Evolutionary conservation across 2,888 invertebrate genomes (phyloP), one percentile per base, ranked within the genome.

Genomic region (Onchidella celtica): DNA sequence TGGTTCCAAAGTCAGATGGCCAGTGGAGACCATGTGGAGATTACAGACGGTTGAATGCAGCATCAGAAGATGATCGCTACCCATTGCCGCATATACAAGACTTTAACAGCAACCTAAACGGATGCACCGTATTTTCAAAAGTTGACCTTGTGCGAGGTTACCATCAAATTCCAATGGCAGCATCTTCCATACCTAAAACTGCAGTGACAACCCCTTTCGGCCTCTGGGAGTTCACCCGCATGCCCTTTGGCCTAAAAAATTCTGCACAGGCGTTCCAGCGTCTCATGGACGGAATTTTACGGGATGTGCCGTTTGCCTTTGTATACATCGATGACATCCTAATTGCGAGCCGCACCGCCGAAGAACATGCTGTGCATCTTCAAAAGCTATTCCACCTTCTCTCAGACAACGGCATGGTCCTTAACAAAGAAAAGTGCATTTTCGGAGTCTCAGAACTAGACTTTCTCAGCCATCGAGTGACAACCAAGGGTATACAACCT

Each of bases 1-100:
- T 78, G 93, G 0, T 92, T 89, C 65, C 94, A 92, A 1, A 84
- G 94, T 0, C 91, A 91, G 73, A 79, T 92, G 83, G 91, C 90
- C 87, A 68, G 69, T 68, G 32, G 68, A 47, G 77, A 34, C 79
- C 72, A 29, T 79, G 79, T 72, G 63, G 79, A 27, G 79, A 79
- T 27, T 77, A 77, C 57, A 66, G 84, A 27, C 76, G 63, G 14
- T 68, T 83, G 1, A 83, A 84, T 59, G 69, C 29, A 29, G 38
- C 27, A 1, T 79, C 79, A n/a, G 65, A 69, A 61, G 78, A 78
- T 70, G 82, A 84, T 34, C n/a, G 83, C 17, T 74, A 84, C 36
- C 70, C 79, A 21, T 29, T 84, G 17, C 83, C 84, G 14, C 84
- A 83, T 36, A 83, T 84, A 4, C 84, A 83, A 34, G 83, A 84